A percentile compares a stretch with the other conserved stretches of the same genome.
Conservation (phyloP, 1,140 invertebrate genomes). For the Leptinotarsa undecemlineata region DNA sequence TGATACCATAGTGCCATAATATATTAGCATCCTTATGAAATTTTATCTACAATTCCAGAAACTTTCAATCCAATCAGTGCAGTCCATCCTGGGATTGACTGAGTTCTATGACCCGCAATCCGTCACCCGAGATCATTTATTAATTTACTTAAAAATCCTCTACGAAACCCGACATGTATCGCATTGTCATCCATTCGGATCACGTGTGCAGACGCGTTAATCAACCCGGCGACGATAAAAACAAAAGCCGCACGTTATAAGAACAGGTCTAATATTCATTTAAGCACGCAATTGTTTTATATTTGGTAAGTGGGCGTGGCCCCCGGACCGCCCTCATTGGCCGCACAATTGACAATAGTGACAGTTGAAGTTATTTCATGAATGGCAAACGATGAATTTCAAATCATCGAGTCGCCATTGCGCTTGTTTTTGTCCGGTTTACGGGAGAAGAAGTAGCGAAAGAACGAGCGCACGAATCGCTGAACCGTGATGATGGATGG, state of each 20-base stretch:
- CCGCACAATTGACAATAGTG: slow-evolving; percentile 38
- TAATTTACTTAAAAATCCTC: neutral
- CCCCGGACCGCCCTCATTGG: slow-evolving; percentile 30
- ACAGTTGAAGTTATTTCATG: slow-evolving; percentile 34
- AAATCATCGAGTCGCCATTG: slow-evolving; percentile 23
- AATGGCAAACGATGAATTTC: slow-evolving; percentile 28
- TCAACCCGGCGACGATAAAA: slow-evolving; percentile 21
- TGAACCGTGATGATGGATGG: slow-evolving; percentile 21
- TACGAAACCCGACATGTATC: neutral
- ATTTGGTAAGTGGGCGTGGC: slow-evolving; percentile 35
- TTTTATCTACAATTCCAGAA: no score
- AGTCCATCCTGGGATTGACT: neutral
- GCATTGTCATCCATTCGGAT: slow-evolving; percentile 15
- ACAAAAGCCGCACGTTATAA: slow-evolving; percentile 16
- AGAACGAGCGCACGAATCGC: slow-evolving; percentile 7
- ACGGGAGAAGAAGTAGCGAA: neutral
- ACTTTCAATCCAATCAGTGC: neutral
- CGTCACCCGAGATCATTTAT: neutral
- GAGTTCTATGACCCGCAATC: neutral
- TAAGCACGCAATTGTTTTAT: slow-evolving; percentile 32
- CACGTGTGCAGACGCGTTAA: slow-evolving; percentile 26
- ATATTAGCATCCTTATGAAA: no score
- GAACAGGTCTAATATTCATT: slow-evolving; percentile 28
- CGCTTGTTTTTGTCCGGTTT: slow-evolving; percentile 18
- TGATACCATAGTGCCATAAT: no score